These are phyloP conservation scores for Leontocebus nigricollis DNA, from an alignment of 2,797 vertebrate species.

Conservation along the genomic window DNA sequence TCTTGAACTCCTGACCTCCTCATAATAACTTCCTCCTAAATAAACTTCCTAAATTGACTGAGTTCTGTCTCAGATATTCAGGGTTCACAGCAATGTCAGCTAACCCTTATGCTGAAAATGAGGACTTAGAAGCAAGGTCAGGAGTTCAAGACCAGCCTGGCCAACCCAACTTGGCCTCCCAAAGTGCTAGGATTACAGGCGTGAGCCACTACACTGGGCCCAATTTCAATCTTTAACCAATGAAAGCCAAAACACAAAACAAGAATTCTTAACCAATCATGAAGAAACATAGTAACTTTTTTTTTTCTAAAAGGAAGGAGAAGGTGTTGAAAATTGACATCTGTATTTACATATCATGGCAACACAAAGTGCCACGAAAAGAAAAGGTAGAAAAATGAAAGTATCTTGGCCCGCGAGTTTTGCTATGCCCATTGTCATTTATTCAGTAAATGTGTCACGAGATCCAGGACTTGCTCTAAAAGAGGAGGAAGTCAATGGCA, in stretches of 20 bases:
- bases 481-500: too few species aligned
- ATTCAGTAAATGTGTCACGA: rapidly evolving
- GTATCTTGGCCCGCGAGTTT: not conserved
- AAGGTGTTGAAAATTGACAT: not conserved
- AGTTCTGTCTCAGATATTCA: too few species aligned
- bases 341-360: not conserved
- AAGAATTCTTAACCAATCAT: not conserved
- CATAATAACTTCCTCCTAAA: too few species aligned
- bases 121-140: too few species aligned
- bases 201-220: not conserved
- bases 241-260: not conserved
- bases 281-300: not conserved
- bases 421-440: not conserved
- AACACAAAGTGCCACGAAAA: not conserved
- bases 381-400: not conserved
- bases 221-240: not conserved
- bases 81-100: too few species aligned
- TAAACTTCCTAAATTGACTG: too few species aligned
- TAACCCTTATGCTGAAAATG: too few species aligned
- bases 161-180: not conserved
- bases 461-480: not conserved
- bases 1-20: not conserved
- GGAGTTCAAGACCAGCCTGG: too few species aligned
- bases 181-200: not conserved
- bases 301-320: not conserved